Evolutionary conservation across 1,140 invertebrate species (phyloP).

Genomic region (Plectrocnemia conspersa): DNA sequence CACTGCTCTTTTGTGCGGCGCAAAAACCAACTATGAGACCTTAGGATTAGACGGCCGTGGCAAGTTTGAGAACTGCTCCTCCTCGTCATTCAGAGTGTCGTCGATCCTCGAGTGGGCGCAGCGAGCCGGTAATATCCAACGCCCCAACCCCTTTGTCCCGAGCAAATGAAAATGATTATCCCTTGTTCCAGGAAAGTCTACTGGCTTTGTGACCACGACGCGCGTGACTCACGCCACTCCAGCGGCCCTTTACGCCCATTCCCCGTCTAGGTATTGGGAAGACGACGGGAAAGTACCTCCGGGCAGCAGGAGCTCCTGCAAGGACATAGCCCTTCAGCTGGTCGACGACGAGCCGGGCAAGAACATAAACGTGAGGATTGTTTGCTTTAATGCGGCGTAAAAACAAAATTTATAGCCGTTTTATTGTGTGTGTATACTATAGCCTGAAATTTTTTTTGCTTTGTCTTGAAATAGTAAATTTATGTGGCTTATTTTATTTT

Average conservation of each 20-base stretch:
- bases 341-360: slow-evolving; percentile 67
- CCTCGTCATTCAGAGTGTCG: slow-evolving; percentile 60
- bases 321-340: slow-evolving; percentile 72
- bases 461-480: no score
- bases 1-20: slow-evolving; percentile 70
- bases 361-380: slow-evolving; percentile 63
- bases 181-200: slow-evolving; percentile 22
- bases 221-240: slow-evolving; percentile 90
- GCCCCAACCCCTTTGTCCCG: slow-evolving; percentile 13
- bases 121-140: slow-evolving; percentile 54
- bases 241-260: slow-evolving; percentile 76
- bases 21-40: slow-evolving; percentile 72
- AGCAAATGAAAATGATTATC: background rate
- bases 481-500: no score
- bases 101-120: slow-evolving; percentile 80
- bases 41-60: slow-evolving; percentile 65
- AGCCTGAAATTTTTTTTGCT: background rate
- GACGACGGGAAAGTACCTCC: slow-evolving; percentile 56
- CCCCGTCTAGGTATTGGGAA: slow-evolving; percentile 72
- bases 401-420: background rate
- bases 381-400: background rate
- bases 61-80: slow-evolving; percentile 53
- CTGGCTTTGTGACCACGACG: slow-evolving; percentile 86
- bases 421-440: background rate
- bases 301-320: slow-evolving; percentile 49